Evolutionary conservation across 1,140 invertebrate genomes (phyloP), one percentile per base, ranked within the genome.

Genomic region (Palaemon carinicauda): DNA sequence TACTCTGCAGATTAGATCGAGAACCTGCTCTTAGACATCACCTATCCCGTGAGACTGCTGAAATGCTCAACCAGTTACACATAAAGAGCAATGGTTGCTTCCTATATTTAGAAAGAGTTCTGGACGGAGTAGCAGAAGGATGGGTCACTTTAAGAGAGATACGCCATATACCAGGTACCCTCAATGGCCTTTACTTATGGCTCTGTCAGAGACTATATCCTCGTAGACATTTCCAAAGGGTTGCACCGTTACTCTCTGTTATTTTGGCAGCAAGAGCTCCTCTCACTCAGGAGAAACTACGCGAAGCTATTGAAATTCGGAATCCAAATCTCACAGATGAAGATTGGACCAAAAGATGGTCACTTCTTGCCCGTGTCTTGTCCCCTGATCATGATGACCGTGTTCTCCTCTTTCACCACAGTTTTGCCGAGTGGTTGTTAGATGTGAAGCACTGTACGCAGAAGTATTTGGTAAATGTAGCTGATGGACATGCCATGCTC

Each of bases 1-100:
- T 99, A 82, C 93, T 98, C 0, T 96, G 96, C 21, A 92, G 97
- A 5, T 92, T 99, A 51, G 97, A 98, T 91, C 94, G 95, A 53
- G 96, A 97, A 90, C 95, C 95, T 10, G 93, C 94, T 24, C 91
- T 98, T 1, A 91, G 96, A 85, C 95, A 96, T 90, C 96, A 97
- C 90, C 94, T 97, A 75, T 95, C 94, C 79, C 93, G 94, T 89
- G 96, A 97, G 90, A 98, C 97, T 0, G 97, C 97, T 0, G 97
- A 98, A 89, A 98, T 97, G 92, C 92, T 99, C 10, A 98, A 99
- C 91, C 97, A 98, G 90, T 93, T 99, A 10, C 95, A 98, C 90
- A 98, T 99, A 88, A 99, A 99, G 91, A 98, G 97, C 90, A 98
- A 98, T 91, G 98, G 97, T 0, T 99, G 97, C 91, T 96, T 99